phyloP scores from a whole-genome alignment of 2,113 vertebrate genomes.

The Paramisgurnus dabryanus region DNA sequence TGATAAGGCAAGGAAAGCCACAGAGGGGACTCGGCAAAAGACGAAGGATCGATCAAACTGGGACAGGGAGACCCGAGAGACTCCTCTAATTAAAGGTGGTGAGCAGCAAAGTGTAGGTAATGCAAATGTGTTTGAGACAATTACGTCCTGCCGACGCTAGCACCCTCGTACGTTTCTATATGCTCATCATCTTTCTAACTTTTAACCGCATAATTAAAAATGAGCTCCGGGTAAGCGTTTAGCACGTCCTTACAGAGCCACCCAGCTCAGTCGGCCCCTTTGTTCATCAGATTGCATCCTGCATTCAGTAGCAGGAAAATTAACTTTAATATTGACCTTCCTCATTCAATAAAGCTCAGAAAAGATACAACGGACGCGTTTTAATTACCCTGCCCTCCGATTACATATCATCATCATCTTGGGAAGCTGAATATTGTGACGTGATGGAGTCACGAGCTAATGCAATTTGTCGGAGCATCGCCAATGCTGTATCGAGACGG shows the following conservation, averaged over 20 bases:
- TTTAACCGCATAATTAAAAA: conserved; percentile 44
- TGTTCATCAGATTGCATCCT: not conserved
- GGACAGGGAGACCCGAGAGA: conserved; percentile 32
- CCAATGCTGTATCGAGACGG: conserved; percentile 25
- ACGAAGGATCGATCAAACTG: conserved; percentile 9
- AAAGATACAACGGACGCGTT: conserved; percentile 40
- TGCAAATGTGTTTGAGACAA: conserved; percentile 49
- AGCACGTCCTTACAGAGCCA: conserved; percentile 7
- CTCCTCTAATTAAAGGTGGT: conserved; percentile 47
- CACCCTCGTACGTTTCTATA: conserved; percentile 33
- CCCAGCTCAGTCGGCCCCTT: not conserved
- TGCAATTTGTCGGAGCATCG: conserved; percentile 48
- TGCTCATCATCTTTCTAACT: conserved; percentile 37
- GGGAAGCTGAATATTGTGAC: conserved; percentile 40
- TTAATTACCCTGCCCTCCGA: conserved; percentile 50
- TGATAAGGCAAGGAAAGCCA: not conserved
- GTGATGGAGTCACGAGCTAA: conserved; percentile 47
- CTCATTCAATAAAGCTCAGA: conserved; percentile 52
- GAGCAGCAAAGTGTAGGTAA: conserved; percentile 42
- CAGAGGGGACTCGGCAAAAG: not conserved
- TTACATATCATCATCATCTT: conserved; percentile 45
- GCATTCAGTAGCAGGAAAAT: conserved; percentile 3
- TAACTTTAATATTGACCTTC: conserved; percentile 48
- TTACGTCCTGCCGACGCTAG: conserved; percentile 17
- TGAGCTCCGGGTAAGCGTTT: not conserved